Base-by-base conservation (phyloP, 1,140 invertebrate species). In the Calephelis virginiensis region DNA sequence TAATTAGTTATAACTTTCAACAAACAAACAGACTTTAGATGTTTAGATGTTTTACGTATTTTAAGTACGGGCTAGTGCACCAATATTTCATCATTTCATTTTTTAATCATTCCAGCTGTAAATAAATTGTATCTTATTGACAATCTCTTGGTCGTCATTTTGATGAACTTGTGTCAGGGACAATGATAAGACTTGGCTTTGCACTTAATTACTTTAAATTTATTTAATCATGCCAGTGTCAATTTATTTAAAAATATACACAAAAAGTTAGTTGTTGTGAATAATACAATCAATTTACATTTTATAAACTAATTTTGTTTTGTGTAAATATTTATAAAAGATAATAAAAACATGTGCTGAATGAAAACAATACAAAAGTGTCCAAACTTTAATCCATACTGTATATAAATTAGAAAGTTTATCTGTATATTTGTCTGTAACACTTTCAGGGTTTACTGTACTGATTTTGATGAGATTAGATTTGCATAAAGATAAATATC, bases 81-180 rank as follows among this genome's bases (percentile, higher is more conserved):
- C 8, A 69, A 72, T 75, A 76, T 82, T 82, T 78, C 80, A 77
- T 82, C 81, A 83, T 77, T 63, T 70, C 64, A 74, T 71, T 78
- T 81, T 77, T 81, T 74, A 74, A 76, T 75, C 70, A 67, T 63
- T 61, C 48, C 67, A 11, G 62, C 72, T 69, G 70, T 77, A 77
- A 76, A 75, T 78, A 77, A 56, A 70, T 61, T 64, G 64, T 80
- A 86, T 86, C 80, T 77, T 80, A 78, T 82, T 85, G 77, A 84
- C 79, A 81, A 83, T 86, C 81, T 83, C 75, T 80, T 74, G 77
- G 69, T 82, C 75, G 72, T 75, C 74, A 69, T 63, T 40, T 67
- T 71, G 78, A 80, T 86, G 82, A 86, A 86, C 86, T 74, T 70
- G 64, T 85, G 86, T 89, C 86, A 89, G 72, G 86, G 86, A 73